Evolutionary conservation across 2,113 vertebrate species (phyloP).

Genomic region (Donacobius atricapilla): DNA sequence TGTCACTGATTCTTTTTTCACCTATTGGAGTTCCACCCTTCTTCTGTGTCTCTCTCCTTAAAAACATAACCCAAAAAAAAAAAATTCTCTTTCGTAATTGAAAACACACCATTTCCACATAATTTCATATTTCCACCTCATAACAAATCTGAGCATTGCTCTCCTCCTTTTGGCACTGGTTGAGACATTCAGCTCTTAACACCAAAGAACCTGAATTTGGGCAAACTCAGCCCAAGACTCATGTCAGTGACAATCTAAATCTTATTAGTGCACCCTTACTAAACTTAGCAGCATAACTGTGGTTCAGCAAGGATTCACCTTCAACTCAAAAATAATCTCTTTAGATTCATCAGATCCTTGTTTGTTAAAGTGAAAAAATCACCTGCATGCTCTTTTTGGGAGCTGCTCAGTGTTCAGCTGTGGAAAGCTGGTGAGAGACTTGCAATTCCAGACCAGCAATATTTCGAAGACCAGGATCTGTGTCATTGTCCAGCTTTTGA

Average conservation of each 20-base stretch:
- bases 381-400: background rate
- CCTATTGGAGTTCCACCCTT: fast-evolving
- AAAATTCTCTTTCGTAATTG: background rate
- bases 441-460: background rate
- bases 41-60: background rate
- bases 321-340: background rate
- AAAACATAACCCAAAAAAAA: background rate
- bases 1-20: background rate
- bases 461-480: background rate
- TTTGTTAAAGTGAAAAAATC: background rate
- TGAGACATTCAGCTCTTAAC: background rate
- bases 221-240: background rate
- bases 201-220: background rate
- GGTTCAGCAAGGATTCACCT: background rate
- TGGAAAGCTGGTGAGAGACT: background rate
- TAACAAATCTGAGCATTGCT: background rate
- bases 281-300: background rate
- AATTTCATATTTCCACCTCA: background rate
- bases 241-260: background rate
- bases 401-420: background rate
- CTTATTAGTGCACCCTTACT: background rate
- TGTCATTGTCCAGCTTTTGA: background rate
- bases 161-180: background rate
- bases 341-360: background rate
- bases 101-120: background rate